Evolutionary conservation across 2,888 invertebrate species (phyloP), one percentile per base, ranked within the genome.

Genomic region (Ptychoptera albimana): DNA sequence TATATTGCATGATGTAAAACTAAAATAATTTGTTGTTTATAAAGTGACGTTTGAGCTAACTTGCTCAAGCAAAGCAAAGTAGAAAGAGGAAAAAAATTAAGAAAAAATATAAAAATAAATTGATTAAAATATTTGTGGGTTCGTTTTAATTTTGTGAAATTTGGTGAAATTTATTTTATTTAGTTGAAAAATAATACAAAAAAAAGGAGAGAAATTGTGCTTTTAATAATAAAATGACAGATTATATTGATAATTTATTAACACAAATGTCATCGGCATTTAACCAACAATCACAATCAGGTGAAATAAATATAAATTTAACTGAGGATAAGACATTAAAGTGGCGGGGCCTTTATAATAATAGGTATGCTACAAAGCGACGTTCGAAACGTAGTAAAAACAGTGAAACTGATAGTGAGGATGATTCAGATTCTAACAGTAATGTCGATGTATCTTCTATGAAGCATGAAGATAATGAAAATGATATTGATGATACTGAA

Each of bases 261-360:
- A 60, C 56, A 51, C 61, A 58, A 52, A 64, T 64, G 63, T 57
- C 60, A 35, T 57, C 55, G 31, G 63, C 55, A 13, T 63, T 64
- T 46, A 63, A 64, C 51, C 43, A 47, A 23, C 15, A 45, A 43
- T 34, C 14, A 10, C 29, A 16, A 30, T 13, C 15, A 10, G 46
- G 40, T 29, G 47, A 55, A 44, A 50, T 58, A n/a, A 54, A 59
- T 43, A 50, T 61, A 38, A 58, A 63, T 48, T 45, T 64, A 48
- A 60, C 59, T 45, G 60, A 61, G 50, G 65, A 65, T 51, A 64
- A 63, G 45, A 65, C 65, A 29, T 42, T 61, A 16, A 65, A 66
- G 48, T 66, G 65, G 65, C 60, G 65, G 46, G 57, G 60, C 46
- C 54, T 65, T 50, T 57, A 59, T 44, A 62, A 63, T 49, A 66